These are phyloP conservation scores for Barbus barbus DNA, from an alignment of 2,113 vertebrate genomes.

Conservation along the genomic window DNA sequence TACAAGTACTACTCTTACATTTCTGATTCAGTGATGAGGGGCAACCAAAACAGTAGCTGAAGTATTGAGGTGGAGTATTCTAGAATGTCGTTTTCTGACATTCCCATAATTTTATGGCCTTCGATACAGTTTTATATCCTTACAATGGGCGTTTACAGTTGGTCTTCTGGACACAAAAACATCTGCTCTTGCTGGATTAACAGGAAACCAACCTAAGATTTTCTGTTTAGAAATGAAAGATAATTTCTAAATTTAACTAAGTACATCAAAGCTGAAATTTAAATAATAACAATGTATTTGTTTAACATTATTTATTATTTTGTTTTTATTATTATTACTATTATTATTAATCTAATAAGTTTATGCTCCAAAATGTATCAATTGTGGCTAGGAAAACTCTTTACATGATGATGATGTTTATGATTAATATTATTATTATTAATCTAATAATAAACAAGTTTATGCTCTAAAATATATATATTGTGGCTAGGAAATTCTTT, in stretches of 20 bases:
- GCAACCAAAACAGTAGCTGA: not conserved
- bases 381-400: not conserved
- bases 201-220: not conserved
- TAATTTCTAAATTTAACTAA: not conserved
- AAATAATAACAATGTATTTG: not conserved
- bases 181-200: not conserved
- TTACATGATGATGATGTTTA: not conserved
- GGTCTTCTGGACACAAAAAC: not conserved
- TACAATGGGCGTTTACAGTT: not conserved
- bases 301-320: not conserved
- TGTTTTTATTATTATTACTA: not conserved
- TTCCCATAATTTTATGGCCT: not conserved
- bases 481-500: no score
- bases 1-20: not conserved
- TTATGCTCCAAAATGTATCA: no score
- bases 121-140: conserved; percentile 10
- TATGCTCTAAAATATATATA: not conserved
- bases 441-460: not conserved
- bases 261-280: not conserved
- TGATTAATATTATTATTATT: not conserved
- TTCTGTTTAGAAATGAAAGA: not conserved
- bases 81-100: not conserved
- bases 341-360: not conserved
- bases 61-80: not conserved
- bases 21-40: not conserved